Base-by-base conservation (phyloP, 2,113 vertebrate species). In the Gymnobelideus leadbeateri region DNA sequence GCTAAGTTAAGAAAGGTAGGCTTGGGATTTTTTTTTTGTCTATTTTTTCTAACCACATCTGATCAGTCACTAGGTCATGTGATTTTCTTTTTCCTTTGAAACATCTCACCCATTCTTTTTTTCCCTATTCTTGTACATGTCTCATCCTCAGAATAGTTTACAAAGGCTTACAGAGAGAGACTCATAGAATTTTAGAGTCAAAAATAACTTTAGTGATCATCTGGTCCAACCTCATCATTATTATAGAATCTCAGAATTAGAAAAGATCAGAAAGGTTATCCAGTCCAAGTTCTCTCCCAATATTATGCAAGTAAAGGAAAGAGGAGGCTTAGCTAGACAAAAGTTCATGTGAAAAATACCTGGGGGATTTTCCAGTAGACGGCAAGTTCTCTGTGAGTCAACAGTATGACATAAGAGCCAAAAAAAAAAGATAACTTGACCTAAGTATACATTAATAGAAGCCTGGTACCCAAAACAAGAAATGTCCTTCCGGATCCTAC, bases 361-460 rank as follows among this genome's bases (percentile, higher is more conserved):
- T 84, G 43, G 68, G 68, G 68, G n/a, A 84, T 84, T 84, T 84
- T 84, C 68, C 68, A 84, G n/a, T 23, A 23, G 68, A 43, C 68
- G 7, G 37, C 68, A 84, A 84, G 68, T 84, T 84, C 19, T 43
- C 68, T 84, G 8, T 84, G 68, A 84, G 68, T 84, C 68, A 84
- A 84, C 68, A 84, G n/a, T 84, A 84, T 84, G n/a, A 84, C 68
- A 84, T 84, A 84, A 84, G 68, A 84, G 68, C 68, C 68, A 19
- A 84, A 84, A 84, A 84, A 84, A 77, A 77, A 68, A 84, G 37
- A 57, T 57, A 84, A 84, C 23, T n/a, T 84, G 68, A 84, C 68
- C n/a, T 84, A 84, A 84, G 68, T 43, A n/a, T 84, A 84, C 68
- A 84, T 43, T 84, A 84, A 84, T 84, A 84, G 68, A 84, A 84